These are phyloP conservation scores for Pseudochirops cupreus DNA, from an alignment of 2,797 vertebrate species.

Conservation along the genomic window DNA sequence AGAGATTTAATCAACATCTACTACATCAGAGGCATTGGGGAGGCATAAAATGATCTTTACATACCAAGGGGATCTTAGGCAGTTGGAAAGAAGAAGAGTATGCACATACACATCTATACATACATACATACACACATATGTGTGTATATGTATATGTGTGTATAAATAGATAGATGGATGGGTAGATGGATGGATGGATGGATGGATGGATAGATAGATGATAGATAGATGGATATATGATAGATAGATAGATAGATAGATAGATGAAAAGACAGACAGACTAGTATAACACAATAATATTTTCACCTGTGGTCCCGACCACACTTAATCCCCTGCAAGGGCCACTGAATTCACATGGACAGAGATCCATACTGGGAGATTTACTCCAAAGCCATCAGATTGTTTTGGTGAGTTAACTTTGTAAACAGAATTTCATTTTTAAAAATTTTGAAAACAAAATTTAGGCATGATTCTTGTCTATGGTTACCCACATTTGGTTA, in stretches of 20 bases:
- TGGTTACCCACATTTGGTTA: background rate
- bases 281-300: too few relatives aligned
- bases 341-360: background rate
- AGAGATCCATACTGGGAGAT: background rate
- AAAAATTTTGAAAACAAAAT: background rate
- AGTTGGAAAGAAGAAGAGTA: background rate
- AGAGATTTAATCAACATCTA: background rate
- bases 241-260: too few relatives aligned
- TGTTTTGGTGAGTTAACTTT: background rate
- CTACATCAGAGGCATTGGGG: background rate
- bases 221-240: too few relatives aligned
- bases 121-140: too few relatives aligned
- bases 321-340: background rate
- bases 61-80: background rate
- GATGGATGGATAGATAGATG: too few relatives aligned
- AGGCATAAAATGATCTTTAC: background rate
- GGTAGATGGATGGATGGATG: too few relatives aligned
- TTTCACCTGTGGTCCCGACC: background rate
- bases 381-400: background rate
- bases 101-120: too few relatives aligned
- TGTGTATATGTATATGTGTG: too few relatives aligned
- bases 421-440: background rate
- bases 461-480: background rate
- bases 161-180: too few relatives aligned
- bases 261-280: too few relatives aligned